These are phyloP conservation scores for Synodontis membranacea DNA, from an alignment of 2,113 vertebrate genomes.

Conservation along the genomic window DNA sequence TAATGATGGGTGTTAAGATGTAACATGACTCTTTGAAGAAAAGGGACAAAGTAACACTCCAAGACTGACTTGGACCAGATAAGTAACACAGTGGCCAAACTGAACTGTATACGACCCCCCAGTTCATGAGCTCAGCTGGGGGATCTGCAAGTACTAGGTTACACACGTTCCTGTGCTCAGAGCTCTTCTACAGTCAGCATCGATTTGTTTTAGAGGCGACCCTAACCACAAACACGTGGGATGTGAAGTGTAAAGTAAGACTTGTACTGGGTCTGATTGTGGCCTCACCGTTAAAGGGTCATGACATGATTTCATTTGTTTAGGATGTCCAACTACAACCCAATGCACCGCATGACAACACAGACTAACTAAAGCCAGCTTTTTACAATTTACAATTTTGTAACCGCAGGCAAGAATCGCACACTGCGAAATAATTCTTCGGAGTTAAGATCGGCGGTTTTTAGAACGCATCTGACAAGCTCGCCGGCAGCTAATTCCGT, in stretches of 20 bases:
- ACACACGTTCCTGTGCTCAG: constrained; percentile 21
- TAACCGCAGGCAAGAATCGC: neutral
- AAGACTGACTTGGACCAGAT: constrained; percentile 34
- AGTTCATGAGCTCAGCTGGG: constrained; percentile 34
- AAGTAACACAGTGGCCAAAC: constrained; percentile 13
- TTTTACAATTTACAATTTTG: neutral
- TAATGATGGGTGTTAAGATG: constrained; percentile 65
- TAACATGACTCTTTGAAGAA: constrained; percentile 66
- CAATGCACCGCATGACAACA: neutral
- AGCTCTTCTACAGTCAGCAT: neutral
- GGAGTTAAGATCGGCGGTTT: neutral
- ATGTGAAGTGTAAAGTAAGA: neutral
- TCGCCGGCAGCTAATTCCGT: neutral
- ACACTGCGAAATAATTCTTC: neutral
- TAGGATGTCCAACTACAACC: neutral
- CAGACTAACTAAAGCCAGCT: neutral
- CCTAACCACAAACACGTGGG: neutral
- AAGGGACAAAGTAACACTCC: constrained; percentile 68
- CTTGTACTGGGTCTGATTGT: neutral
- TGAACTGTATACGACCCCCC: constrained; percentile 31
- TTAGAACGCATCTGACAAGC: neutral
- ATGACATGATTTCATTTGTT: neutral
- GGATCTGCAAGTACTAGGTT: constrained; percentile 29
- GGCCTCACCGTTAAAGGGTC: neutral
- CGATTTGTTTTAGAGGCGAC: neutral